Evolutionary conservation across 2,797 vertebrate genomes (phyloP).

Genomic region (Lateolabrax maculatus): DNA sequence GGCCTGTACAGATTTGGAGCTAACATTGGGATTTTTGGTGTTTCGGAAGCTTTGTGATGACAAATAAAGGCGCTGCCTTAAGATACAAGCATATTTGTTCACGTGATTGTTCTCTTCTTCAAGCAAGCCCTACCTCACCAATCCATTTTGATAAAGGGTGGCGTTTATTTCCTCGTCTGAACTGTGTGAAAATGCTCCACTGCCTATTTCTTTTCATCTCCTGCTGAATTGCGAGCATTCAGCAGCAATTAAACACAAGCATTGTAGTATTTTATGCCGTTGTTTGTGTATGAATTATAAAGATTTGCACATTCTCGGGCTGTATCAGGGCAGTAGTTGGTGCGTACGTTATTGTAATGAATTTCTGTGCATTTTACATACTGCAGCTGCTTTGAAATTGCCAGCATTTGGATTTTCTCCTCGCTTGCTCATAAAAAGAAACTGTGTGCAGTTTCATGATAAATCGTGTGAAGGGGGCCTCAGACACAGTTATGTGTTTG

Average conservation of each 20-base stretch:
- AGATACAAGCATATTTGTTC: conserved; percentile 97
- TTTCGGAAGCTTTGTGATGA: conserved; percentile 93
- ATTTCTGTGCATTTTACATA: background rate
- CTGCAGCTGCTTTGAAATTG: background rate
- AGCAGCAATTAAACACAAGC: conserved; percentile 41
- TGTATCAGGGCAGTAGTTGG: background rate
- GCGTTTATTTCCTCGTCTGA: conserved; percentile 81
- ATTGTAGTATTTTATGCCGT: too few relatives aligned
- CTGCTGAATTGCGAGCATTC: conserved; percentile 34
- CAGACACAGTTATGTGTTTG: background rate
- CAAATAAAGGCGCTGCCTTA: conserved; percentile 97
- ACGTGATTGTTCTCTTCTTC: conserved; percentile 96
- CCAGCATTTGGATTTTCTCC: background rate
- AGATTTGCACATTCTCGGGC: conserved; percentile 3
- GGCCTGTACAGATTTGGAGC: conserved; percentile 79
- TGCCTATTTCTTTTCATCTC: conserved; percentile 64
- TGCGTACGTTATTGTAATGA: background rate
- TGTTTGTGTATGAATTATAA: conserved; percentile 14
- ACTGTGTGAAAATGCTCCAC: conserved; percentile 72
- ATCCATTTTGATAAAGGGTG: conserved; percentile 86
- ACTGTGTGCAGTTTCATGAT: background rate
- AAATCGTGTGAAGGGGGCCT: background rate
- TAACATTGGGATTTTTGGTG: conserved; percentile 87
- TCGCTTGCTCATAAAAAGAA: background rate
- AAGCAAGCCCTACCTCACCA: conserved; percentile 87